A percentile compares a stretch with the other conserved stretches of the same genome.
phyloP scores from a whole-genome alignment of 2,888 invertebrate genomes.

The Unio pictorum region DNA sequence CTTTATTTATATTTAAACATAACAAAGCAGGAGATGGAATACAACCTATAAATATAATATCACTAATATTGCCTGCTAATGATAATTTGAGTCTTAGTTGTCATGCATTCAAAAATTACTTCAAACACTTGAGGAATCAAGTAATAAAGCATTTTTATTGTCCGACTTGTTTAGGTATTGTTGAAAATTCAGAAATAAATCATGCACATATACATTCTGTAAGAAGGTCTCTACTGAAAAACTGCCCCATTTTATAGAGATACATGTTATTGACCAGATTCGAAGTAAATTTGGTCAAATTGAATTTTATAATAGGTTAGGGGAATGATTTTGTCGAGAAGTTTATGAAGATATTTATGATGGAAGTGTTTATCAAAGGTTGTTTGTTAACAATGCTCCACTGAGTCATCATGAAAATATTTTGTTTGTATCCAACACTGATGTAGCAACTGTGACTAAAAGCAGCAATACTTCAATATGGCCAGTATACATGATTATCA shows the following conservation, averaged over 20 bases:
- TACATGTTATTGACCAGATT: constrained; percentile 11
- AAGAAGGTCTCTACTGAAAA: constrained; percentile 2
- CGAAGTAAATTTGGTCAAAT: constrained; percentile 3
- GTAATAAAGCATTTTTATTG: constrained; percentile 17
- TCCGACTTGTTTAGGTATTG: constrained; percentile 7
- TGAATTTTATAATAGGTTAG: constrained; percentile 6
- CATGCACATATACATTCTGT: constrained; percentile 7
- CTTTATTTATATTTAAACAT: constrained; percentile 18
- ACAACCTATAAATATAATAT: constrained; percentile 13
- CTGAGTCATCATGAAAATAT: constrained; percentile 17
- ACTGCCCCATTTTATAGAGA: constrained; percentile 17
- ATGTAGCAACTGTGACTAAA: constrained; percentile 24
- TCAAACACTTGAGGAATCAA: constrained; percentile 16
- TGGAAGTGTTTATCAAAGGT: constrained; percentile 13
- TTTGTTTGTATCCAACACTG: constrained; percentile 25
- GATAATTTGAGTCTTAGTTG: constrained; percentile 9
- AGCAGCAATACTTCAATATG: constrained; percentile 22
- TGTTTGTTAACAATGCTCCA: constrained; percentile 8
- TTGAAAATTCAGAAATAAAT: not conserved
- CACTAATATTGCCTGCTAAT: constrained; percentile 9
- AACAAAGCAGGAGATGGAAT: constrained; percentile 17
- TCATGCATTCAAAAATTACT: constrained; percentile 14
- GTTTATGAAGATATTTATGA: constrained; percentile 19
- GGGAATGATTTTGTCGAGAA: constrained; percentile 5
- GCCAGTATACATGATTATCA: constrained; percentile 23